These are phyloP conservation scores for Chrysemys picta DNA, from an alignment of 2,113 vertebrate species.

Conservation along the genomic window DNA sequence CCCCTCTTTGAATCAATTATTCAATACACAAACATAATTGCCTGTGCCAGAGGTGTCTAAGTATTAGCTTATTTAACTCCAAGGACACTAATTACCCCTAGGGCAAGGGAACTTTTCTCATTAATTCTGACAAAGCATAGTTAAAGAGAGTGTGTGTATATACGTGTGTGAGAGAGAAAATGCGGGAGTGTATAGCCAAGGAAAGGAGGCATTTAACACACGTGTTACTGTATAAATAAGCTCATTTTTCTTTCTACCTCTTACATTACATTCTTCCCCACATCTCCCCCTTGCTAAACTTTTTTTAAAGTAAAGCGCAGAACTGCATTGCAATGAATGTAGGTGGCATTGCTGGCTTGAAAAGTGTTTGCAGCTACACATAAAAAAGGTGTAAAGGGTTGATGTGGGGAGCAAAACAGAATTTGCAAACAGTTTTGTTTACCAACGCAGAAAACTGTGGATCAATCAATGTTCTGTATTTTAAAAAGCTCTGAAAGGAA, in stretches of 20 bases:
- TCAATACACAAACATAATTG: constrained; percentile 99
- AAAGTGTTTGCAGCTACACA: neutral
- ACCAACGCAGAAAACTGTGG: constrained; percentile 20
- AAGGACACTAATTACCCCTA: constrained; percentile 99
- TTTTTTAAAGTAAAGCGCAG: constrained; percentile 1
- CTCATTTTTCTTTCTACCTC: constrained; percentile 50
- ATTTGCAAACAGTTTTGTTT: constrained; percentile 30
- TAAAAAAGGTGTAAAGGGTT: neutral
- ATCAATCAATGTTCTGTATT: neutral
- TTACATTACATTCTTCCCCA: neutral
- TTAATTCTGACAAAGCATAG: constrained; percentile 99
- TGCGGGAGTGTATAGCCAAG: constrained; percentile 52
- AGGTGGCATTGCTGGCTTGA: neutral
- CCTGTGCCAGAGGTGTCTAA: constrained; percentile 99
- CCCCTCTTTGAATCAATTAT: constrained; percentile 99
- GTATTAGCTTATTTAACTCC: constrained; percentile 99
- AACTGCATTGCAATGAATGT: neutral
- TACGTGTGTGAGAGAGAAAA: constrained; percentile 68
- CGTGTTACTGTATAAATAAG: constrained; percentile 73
- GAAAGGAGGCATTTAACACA: constrained; percentile 58
- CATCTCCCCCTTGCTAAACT: neutral
- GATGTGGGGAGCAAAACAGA: neutral
- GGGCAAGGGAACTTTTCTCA: constrained; percentile 99
- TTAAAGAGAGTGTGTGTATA: constrained; percentile 87
- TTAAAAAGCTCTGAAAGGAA: neutral